Conservation (phyloP, 2,888 invertebrate genomes). For the Lasioglossum leucozonium region DNA sequence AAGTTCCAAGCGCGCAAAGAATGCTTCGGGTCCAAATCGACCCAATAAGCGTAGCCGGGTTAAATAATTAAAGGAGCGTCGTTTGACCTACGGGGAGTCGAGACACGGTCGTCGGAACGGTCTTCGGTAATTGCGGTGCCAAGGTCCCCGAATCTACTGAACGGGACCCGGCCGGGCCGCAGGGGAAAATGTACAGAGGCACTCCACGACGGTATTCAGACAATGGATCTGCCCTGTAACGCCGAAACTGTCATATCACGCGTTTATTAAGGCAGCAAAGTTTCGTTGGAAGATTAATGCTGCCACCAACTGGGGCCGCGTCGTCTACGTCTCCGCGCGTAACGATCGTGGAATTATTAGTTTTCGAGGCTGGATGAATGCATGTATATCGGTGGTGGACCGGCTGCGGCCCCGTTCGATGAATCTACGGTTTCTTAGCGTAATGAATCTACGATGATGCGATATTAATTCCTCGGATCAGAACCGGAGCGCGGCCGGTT, state of each 20-base stretch:
- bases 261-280: slow-evolving; percentile 65
- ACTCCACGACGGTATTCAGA: slow-evolving; percentile 31
- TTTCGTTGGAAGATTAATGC: slow-evolving; percentile 68
- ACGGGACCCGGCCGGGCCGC: background rate
- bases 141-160: background rate
- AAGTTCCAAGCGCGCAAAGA: too few relatives aligned
- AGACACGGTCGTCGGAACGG: background rate
- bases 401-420: slow-evolving; percentile 22
- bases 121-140: background rate
- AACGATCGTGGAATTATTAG: slow-evolving; percentile 67
- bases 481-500: background rate
- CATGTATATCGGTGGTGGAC: slow-evolving; percentile 16
- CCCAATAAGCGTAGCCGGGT: too few relatives aligned
- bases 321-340: slow-evolving; percentile 19
- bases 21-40: too few relatives aligned
- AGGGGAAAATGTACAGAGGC: slow-evolving; percentile 31
- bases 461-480: slow-evolving; percentile 62
- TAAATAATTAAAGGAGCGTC: background rate
- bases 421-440: slow-evolving; percentile 53
- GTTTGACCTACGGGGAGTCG: background rate
- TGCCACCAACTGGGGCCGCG: slow-evolving; percentile 44
- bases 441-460: slow-evolving; percentile 64
- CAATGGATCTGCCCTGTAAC: slow-evolving; percentile 61
- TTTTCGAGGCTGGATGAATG: slow-evolving; percentile 60
- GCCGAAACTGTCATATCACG: slow-evolving; percentile 68